Base-by-base conservation (phyloP, 53 echinoderm and acorn worm genomes). In the Arbacia lixula region DNA sequence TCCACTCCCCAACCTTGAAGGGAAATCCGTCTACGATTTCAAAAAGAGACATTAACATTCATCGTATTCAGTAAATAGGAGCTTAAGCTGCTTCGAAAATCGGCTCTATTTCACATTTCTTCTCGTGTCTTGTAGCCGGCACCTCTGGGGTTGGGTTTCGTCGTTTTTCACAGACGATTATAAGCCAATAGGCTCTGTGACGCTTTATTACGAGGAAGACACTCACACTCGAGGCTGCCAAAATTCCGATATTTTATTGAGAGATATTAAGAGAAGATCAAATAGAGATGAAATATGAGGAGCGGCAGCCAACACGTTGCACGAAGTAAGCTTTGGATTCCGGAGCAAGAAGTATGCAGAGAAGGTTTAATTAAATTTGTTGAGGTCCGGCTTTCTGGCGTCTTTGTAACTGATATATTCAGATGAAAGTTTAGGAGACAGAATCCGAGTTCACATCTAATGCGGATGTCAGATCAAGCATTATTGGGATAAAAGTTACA, bases 41-140 rank as follows among this genome's bases (percentile, higher is more conserved):
- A 78, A 57, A 57, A 78, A 78, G 57, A 58, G 55, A 78, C 74
- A 78, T 78, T 60, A 78, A 78, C 78, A 78, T 78, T 78, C 78
- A 78, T 78, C 60, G 58, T 78, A 78, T 78, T 57, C 78, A 78
- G 36, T 40, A 78, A 78, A 57, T 58, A 78, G 60, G 60, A 78
- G 78, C 78, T 74, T 74, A 74, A 53, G 74, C 53, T 53, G 74
- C 74, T 74, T 51, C 74, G 51, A 74, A 74, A 74, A 51, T 74
- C 74, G 34, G 33, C 74, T 74, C 74, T 34, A 52, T 74, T 74
- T 74, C 51, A 52, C n/a, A 20, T 6, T 74, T 32, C 49, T 43
- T 71, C 31, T 67, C 53, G n/a, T 53, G 43, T 69, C 40, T 43
- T 69, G 42, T 69, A 20, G 27, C 28, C 1, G 12, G 69, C 43